Conservation (phyloP, 2,113 vertebrate genomes). For the Labeo rohita region DNA sequence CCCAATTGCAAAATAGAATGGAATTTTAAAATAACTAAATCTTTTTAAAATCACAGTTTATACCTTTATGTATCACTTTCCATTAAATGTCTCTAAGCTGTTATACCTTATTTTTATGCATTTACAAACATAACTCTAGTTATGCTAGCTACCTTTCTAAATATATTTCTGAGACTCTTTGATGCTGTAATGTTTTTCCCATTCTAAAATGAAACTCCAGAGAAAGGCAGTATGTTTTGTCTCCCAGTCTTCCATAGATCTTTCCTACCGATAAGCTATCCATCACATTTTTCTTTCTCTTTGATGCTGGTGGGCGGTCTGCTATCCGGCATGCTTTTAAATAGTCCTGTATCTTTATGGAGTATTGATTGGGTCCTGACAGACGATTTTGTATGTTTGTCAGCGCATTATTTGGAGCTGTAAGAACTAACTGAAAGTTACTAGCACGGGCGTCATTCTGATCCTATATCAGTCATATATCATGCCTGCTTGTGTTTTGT, state of each 20-base stretch:
- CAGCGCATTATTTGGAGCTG: background rate
- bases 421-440: background rate
- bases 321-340: background rate
- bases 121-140: background rate
- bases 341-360: background rate
- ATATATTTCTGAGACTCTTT: background rate
- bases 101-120: background rate
- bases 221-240: background rate
- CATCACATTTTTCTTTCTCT: constrained; percentile 24
- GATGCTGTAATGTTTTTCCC: background rate
- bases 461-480: background rate
- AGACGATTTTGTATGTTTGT: background rate
- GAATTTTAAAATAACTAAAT: background rate
- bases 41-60: background rate
- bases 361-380: background rate
- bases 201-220: background rate
- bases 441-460: constrained; percentile 13
- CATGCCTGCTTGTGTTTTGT: constrained; percentile 35
- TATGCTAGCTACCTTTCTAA: background rate
- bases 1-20: background rate
- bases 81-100: background rate
- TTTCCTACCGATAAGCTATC: constrained; percentile 16
- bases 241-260: constrained; percentile 1
- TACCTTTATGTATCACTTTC: background rate
- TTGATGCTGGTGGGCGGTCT: constrained; percentile 14